Base-by-base conservation (phyloP, 1,140 invertebrate genomes). In the Aphelenchoides fujianensis region DNA sequence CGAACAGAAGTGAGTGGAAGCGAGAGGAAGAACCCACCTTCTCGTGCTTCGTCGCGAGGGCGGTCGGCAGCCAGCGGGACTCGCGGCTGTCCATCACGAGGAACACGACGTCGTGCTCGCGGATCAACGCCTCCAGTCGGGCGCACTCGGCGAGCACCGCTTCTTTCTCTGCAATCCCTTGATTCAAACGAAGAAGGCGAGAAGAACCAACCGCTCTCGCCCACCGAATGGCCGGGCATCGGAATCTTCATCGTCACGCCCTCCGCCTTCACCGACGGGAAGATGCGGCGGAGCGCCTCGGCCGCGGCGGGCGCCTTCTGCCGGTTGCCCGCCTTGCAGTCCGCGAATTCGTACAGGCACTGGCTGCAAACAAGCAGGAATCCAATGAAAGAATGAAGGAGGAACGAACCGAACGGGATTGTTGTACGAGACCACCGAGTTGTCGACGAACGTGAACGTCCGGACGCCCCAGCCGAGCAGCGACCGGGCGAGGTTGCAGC, bases 161-260 rank as follows among this genome's bases (percentile, higher is more conserved):
- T 52, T 72, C 68, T 31, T 75, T 36, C 53, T 74, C 79, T 80
- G 30, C 31, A 69, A 5, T 31, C 5, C n/a, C n/a, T n/a, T n/a
- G n/a, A n/a, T n/a, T n/a, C n/a, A n/a, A n/a, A n/a, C n/a, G n/a
- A n/a, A n/a, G n/a, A n/a, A n/a, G n/a, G n/a, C n/a, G n/a, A n/a
- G n/a, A n/a, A n/a, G 9, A 3, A 71, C 7, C 57, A 3, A 5
- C 70, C 78, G 72, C 9, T 75, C 72, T 68, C 53, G 34, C 69
- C 75, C 23, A 96, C 88, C 1, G 91, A 89, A 85, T 98, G 95
- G 0, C 96, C 95, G 2, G 97, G 97, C 96, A 99, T 99, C 62
- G 95, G 95, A 84, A 99, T 95, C 77, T 90, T 91, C 19, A 97
- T 81, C 0, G 89, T 85, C 37, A 91, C 83, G 9, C 92, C 92